Conservation (phyloP, 2,797 vertebrate genomes). For the Lutra lutra region DNA sequence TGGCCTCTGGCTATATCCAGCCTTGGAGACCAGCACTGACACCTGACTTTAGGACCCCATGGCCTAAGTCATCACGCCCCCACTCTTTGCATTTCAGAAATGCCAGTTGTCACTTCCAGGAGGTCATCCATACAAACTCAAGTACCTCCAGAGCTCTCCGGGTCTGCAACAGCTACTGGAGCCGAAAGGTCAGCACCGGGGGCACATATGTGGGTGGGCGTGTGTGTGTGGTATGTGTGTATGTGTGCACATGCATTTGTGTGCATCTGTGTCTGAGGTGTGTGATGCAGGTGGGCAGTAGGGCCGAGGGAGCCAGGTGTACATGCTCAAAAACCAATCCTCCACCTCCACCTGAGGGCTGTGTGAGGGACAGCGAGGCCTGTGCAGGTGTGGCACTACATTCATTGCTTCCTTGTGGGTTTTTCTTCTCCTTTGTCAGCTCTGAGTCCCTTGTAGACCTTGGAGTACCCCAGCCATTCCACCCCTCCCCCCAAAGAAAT, state of each 20-base stretch:
- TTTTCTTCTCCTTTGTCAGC: not conserved
- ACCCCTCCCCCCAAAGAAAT: not conserved
- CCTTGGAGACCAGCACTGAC: not conserved
- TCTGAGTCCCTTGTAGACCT: not conserved
- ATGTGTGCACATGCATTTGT: not conserved
- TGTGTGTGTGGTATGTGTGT: not conserved
- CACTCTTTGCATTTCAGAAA: slow-evolving; percentile 82
- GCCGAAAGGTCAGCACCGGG: slow-evolving; percentile 84
- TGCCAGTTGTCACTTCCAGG: slow-evolving; percentile 88
- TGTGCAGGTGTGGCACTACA: not conserved
- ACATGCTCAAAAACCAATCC: not conserved
- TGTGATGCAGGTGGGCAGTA: not conserved
- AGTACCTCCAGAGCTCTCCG: slow-evolving; percentile 87
- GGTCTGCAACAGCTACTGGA: slow-evolving; percentile 93
- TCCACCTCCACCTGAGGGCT: not conserved
- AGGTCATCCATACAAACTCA: slow-evolving; percentile 81
- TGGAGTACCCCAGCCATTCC: not conserved
- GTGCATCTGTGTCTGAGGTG: not conserved
- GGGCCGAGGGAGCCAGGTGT: not conserved
- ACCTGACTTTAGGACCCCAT: not conserved
- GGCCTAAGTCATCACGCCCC: not conserved
- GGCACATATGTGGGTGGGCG: not conserved
- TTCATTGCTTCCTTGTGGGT: not conserved
- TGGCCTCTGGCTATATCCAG: not conserved
- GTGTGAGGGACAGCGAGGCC: not conserved